Base-by-base conservation (phyloP, 1,140 invertebrate genomes). In the Panagrolaimus sp. region DNA sequence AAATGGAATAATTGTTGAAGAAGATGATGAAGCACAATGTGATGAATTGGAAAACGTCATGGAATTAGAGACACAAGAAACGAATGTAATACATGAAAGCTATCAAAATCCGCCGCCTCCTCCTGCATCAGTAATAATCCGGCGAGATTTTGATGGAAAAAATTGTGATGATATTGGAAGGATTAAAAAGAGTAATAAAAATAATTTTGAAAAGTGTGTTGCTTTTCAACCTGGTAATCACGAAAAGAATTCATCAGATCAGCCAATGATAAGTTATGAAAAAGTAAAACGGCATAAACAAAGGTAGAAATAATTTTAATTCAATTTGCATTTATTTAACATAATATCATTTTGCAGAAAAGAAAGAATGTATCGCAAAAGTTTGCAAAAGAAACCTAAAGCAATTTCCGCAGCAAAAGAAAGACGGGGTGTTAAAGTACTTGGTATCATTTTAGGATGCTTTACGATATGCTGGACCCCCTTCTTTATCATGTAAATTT, bases 381-480 rank as follows among this genome's bases (percentile, higher is more conserved):
- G 82, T 65, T 64, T 82, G 21, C 80, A 83, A 66, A 71, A 73
- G 21, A 82, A 83, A 65, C 80, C 80, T 32, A 73, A 80, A 43
- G 82, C 82, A 43, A 82, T 82, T 65, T 83, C 81, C 6, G 80
- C 80, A 14, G 80, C 81, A 10, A 83, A 83, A 69, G 81, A 83
- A 63, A 32, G 82, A 38, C 48, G 82, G 32, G 81, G 82, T 8
- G 82, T 83, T 1, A 76, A 76, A 69, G 82, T 83, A 8, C 68
- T 83, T 10, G 81, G 81, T 12, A 83, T 83, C 32, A 83, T 83
- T 58, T 69, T 83, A 10, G 81, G 81, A 46, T 83, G 82, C 52
- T 83, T 83, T 65, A 83, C 82, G 15, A 66, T 83, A 43, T 83
- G 81, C 47, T 83, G 81, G 82, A 82, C 81, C 12, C 82, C 81